phyloP scores from a whole-genome alignment of 2,797 vertebrate species.

The Malacoraja senta region DNA sequence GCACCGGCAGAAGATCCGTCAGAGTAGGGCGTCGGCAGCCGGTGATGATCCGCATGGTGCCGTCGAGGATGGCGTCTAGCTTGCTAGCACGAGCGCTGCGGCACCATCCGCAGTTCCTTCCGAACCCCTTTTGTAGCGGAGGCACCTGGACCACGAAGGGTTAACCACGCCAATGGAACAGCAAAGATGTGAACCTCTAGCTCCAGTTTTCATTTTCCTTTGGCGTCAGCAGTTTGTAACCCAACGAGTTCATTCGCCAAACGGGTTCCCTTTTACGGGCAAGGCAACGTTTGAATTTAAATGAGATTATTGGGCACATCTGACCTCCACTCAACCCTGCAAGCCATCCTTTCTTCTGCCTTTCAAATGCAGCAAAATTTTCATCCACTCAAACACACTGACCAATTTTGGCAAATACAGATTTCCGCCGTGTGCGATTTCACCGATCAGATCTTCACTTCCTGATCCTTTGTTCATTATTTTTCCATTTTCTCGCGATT shows the following conservation, averaged over 20 bases:
- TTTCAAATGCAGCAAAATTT: conserved; percentile 19
- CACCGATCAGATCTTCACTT: neutral
- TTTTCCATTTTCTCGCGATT: neutral
- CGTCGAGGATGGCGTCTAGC: too few species aligned
- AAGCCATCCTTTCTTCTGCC: neutral
- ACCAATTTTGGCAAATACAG: neutral
- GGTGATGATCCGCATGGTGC: too few species aligned
- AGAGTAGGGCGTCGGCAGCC: too few species aligned
- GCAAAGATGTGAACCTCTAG: neutral
- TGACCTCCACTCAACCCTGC: conserved; percentile 23
- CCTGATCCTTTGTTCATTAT: neutral
- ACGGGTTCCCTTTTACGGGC: conserved; percentile 19
- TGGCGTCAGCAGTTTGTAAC: conserved; percentile 8
- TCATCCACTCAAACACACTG: neutral
- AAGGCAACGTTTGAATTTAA: conserved; percentile 18
- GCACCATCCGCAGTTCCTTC: too few species aligned
- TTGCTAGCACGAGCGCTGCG: too few species aligned
- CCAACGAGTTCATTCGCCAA: conserved; percentile 6
- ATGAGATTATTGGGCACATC: conserved; percentile 15
- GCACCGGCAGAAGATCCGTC: too few species aligned
- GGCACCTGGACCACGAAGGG: neutral
- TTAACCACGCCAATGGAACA: neutral
- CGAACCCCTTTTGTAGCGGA: neutral
- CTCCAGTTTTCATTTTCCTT: neutral
- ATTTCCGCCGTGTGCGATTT: neutral